Evolutionary conservation across 2,113 vertebrate genomes (phyloP).

Genomic region (Cebus imitator): DNA sequence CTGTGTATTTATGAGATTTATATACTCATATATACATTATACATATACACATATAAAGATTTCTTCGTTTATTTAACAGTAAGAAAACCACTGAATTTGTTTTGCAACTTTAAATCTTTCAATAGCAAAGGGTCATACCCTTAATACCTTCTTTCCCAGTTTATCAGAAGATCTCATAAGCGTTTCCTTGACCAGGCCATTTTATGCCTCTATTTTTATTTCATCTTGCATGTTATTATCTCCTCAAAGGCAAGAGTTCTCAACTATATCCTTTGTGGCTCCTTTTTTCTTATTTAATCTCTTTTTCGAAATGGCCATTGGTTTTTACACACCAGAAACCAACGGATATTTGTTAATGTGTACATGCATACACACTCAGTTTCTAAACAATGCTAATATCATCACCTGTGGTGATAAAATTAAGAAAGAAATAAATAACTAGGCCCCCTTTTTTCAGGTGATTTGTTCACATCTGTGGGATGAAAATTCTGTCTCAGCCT

Average conservation of each 20-base stretch:
- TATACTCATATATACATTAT: neutral
- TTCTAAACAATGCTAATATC: neutral
- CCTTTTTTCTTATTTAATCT: neutral
- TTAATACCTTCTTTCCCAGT: slow-evolving; percentile 65
- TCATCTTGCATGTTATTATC: neutral
- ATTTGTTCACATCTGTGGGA: neutral
- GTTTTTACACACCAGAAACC: neutral
- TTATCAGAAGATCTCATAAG: slow-evolving; percentile 64
- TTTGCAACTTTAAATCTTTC: slow-evolving; percentile 72
- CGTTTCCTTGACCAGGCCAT: slow-evolving; percentile 58
- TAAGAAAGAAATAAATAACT: neutral
- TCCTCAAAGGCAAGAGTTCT: neutral
- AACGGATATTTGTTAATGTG: neutral
- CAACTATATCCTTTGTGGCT: neutral
- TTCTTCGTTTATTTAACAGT: slow-evolving; percentile 65
- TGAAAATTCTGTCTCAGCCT: neutral
- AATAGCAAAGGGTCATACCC: slow-evolving; percentile 60
- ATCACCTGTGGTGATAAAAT: neutral
- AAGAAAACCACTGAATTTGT: slow-evolving; percentile 71
- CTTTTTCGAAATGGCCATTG: neutral
- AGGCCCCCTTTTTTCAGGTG: neutral
- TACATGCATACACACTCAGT: neutral
- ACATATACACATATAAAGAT: neutral
- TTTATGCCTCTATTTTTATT: slow-evolving; percentile 29
- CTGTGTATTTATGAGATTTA: slow-evolving; percentile 71